Conservation (phyloP, 2,797 vertebrate genomes). For the Sparidentex hasta region DNA sequence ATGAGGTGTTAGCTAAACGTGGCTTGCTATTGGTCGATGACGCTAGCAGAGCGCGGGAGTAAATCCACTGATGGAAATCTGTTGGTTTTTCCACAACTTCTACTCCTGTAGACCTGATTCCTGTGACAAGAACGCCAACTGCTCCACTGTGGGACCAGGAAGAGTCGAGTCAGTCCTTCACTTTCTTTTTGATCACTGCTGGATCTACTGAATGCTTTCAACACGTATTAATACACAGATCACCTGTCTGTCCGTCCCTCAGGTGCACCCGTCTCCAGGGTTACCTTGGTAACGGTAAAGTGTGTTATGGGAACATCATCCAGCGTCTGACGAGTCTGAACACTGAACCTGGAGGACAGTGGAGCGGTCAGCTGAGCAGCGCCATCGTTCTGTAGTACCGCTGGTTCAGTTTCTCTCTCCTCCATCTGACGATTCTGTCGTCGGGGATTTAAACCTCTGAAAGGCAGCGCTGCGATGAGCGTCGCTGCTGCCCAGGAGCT, state of each 20-base stretch:
- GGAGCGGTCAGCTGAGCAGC: slow-evolving; percentile 89
- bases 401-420: rapidly evolving
- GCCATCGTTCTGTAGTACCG: slow-evolving; percentile 82
- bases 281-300: slow-evolving; percentile 88
- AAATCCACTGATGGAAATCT: too few relatives aligned
- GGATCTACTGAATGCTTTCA: not conserved
- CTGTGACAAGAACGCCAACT: slow-evolving; percentile 90
- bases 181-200: not conserved
- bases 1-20: too few relatives aligned
- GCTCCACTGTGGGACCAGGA: slow-evolving; percentile 84
- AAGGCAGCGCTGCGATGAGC: not conserved
- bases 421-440: too few relatives aligned
- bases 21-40: too few relatives aligned
- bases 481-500: not conserved
- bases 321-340: slow-evolving; percentile 90
- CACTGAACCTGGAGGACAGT: slow-evolving; percentile 83
- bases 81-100: too few relatives aligned
- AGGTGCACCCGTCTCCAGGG: slow-evolving; percentile 91
- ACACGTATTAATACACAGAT: not conserved
- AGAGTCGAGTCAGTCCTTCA: slow-evolving; percentile 85
- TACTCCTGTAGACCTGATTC: slow-evolving; percentile 86
- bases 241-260: slow-evolving; percentile 26
- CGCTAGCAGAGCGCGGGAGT: too few relatives aligned
- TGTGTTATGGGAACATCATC: slow-evolving; percentile 92
- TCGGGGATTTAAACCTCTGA: too few relatives aligned